These are phyloP conservation scores for Cheilosia variabilis DNA, from an alignment of 2,888 invertebrate species.

Conservation along the genomic window DNA sequence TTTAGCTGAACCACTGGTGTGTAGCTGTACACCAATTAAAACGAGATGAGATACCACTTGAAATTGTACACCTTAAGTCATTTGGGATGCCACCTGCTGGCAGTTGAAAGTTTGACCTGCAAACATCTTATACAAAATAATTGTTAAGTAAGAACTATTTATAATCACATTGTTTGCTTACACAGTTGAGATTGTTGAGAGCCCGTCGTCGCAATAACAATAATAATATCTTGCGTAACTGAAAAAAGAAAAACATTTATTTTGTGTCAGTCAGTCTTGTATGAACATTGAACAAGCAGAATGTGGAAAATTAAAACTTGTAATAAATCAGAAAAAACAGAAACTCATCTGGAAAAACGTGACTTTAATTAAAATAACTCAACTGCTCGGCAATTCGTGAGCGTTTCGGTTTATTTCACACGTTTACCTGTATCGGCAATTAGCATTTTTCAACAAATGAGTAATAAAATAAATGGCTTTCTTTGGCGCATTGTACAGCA, in stretches of 20 bases:
- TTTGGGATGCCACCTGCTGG: neutral
- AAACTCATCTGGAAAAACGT: conserved; percentile 27
- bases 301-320: conserved; percentile 14
- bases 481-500: neutral
- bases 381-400: neutral
- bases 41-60: neutral
- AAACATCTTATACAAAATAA: too few relatives aligned
- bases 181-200: too few relatives aligned
- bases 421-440: conserved; percentile 19
- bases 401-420: conserved; percentile 15
- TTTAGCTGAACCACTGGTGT: neutral
- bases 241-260: too few relatives aligned
- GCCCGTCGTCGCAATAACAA: neutral
- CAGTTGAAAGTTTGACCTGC: neutral
- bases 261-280: neutral
- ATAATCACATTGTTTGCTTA: too few relatives aligned
- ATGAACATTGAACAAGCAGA: neutral
- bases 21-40: neutral
- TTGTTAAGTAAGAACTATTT: neutral
- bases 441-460: conserved; percentile 16
- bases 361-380: conserved; percentile 53
- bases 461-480: neutral
- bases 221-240: neutral
- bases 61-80: neutral
- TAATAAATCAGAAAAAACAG: conserved; percentile 10